Evolutionary conservation across 23 tunicate genomes (phyloP), one percentile per base, ranked within the genome.

Genomic region (Styela clava): DNA sequence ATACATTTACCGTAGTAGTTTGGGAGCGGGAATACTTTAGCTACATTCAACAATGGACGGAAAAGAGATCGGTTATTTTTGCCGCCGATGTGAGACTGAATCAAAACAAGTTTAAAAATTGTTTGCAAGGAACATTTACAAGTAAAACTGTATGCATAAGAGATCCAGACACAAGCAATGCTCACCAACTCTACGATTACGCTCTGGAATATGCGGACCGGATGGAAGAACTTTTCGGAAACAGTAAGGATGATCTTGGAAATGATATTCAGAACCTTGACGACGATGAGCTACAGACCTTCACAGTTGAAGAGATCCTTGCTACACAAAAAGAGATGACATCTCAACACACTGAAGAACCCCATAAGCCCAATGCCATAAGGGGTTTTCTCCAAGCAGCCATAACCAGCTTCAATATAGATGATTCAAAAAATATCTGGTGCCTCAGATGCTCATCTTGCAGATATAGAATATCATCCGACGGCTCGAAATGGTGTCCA

Each of bases 121-220:
- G 68, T 33, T 33, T 83, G 29, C 61, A 36, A 33, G 86, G 56
- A 51, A 74, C 86, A 2, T 51, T 61, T 26, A 74, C 86, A 20
- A 33, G 28, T 31, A 74, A 61, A 26, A 63, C 86, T 1, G n/a
- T 83, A 24, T 62, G 74, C n/a, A 61, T 83, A 74, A 52, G 79
- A 24, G 74, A 83, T 51, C 86, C 86, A 69, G 85, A 82, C 25
- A 82, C 85, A 37, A 52, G 69, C 69, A 65, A 82, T 2, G 78
- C 85, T 5, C 85, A 70, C n/a, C 63, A 44, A 25, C 52, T 82
- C 20, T 82, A 61, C 37, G 52, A 69, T 33, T 73, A 72, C 37
- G 85, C 78, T 5, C 67, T 25, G 37, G 78, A 82, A 28, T 34
- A 69, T 51, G 85, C 78, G 12, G 78, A 82, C 30, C 80, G 35